Conservation (phyloP, 2,888 invertebrate species). For the Aspidiotus rigidus region DNA sequence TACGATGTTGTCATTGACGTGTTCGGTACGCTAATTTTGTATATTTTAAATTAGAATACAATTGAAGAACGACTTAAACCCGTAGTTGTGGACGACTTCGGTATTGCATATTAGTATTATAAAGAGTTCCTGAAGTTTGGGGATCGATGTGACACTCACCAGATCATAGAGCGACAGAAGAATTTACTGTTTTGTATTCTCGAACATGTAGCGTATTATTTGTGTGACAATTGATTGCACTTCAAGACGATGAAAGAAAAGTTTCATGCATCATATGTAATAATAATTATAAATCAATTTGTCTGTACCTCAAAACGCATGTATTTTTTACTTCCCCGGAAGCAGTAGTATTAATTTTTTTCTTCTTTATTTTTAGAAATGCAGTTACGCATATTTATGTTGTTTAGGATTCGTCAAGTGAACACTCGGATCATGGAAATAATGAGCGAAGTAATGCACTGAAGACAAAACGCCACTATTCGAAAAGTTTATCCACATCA, state of each 20-base stretch:
- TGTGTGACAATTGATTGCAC: too few species aligned
- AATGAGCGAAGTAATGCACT: background rate
- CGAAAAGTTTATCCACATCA: constrained; percentile 22
- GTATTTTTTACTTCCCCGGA: background rate
- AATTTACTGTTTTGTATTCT: background rate
- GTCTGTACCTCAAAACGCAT: too few species aligned
- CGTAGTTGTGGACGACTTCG: constrained; percentile 1
- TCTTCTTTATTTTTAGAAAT: background rate
- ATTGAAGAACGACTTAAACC: background rate
- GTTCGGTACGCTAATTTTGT: constrained; percentile 9
- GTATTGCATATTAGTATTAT: constrained; percentile 1
- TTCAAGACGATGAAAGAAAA: too few species aligned
- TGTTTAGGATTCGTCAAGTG: constrained; percentile 23
- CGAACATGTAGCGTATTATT: too few species aligned
- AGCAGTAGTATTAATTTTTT: background rate
- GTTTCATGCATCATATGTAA: too few species aligned
- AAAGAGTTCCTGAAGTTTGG: background rate
- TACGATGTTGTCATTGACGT: background rate
- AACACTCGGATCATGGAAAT: constrained; percentile 10
- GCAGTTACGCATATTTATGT: constrained; percentile 20
- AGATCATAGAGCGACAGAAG: background rate
- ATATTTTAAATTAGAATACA: constrained; percentile 10
- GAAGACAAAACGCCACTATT: constrained; percentile 9
- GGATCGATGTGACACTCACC: background rate
- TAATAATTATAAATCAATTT: too few species aligned